Evolutionary conservation across 2,797 vertebrate genomes (phyloP).

Genomic region (Propithecus perrieri): DNA sequence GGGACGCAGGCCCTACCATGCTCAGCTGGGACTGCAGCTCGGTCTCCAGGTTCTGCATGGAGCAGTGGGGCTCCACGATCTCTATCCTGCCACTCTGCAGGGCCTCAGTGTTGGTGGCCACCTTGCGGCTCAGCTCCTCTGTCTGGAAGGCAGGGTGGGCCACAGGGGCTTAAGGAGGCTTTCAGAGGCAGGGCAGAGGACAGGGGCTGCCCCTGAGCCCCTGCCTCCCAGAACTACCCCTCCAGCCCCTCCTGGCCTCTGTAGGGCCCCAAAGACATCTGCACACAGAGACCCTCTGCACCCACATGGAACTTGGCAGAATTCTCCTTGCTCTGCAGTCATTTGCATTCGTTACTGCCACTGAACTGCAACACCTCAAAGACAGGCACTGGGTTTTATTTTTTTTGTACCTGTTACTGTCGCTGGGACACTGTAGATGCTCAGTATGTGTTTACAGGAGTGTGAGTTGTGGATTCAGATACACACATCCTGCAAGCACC

Average conservation of each 20-base stretch:
- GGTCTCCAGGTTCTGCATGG: conserved; percentile 91
- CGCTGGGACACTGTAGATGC: background rate
- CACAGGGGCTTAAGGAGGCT: background rate
- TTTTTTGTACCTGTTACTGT: background rate
- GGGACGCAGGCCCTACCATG: conserved; percentile 83
- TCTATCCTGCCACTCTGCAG: conserved; percentile 88
- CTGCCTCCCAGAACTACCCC: accelerated
- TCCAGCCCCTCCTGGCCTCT: background rate
- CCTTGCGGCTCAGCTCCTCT: conserved; percentile 87
- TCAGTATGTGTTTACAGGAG: background rate
- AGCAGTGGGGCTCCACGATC: conserved; percentile 87
- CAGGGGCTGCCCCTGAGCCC: background rate
- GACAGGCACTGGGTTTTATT: background rate
- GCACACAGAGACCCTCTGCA: background rate
- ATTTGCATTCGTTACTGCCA: background rate
- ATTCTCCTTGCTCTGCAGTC: no score
- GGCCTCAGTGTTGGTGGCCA: conserved; percentile 86
- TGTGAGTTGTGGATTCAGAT: background rate
- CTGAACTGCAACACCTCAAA: background rate
- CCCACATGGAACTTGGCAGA: background rate
- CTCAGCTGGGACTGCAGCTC: conserved; percentile 92
- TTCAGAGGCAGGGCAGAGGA: background rate
- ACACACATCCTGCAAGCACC: background rate
- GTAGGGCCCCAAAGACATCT: background rate
- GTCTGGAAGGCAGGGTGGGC: conserved; percentile 78